phyloP scores from a whole-genome alignment of 2,113 vertebrate species.

The Pholis gunnellus region DNA sequence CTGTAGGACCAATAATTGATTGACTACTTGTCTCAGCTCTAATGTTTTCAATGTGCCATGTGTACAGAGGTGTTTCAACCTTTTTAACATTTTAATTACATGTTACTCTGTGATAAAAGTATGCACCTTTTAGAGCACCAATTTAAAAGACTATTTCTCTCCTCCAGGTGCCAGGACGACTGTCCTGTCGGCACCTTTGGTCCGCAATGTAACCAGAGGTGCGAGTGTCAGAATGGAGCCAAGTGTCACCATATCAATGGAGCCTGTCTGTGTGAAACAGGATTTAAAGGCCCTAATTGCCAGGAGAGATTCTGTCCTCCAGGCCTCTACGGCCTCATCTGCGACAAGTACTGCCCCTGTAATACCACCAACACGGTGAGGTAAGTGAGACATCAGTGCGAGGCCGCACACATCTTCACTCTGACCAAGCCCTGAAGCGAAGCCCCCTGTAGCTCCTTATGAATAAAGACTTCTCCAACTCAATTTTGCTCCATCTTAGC shows the following conservation, averaged over 20 bases:
- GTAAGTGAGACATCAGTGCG: conserved; percentile 79
- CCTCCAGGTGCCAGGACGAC: conserved; percentile 94
- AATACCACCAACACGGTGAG: conserved; percentile 91
- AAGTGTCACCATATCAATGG: conserved; percentile 95
- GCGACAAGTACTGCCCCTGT: conserved; percentile 94
- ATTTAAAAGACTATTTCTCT: conserved; percentile 23
- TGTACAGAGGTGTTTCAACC: neutral
- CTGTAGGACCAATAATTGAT: neutral
- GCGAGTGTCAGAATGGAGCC: conserved; percentile 94
- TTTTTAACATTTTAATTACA: conserved; percentile 5
- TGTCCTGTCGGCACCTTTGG: conserved; percentile 94
- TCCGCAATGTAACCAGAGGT: conserved; percentile 90
- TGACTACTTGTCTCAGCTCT: neutral
- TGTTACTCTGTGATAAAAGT: neutral
- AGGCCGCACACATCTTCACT: conserved; percentile 40
- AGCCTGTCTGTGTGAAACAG: conserved; percentile 92
- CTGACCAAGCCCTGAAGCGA: conserved; percentile 22
- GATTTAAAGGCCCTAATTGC: conserved; percentile 94
- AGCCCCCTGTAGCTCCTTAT: conserved; percentile 26
- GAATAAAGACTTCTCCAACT: conserved; percentile 52
- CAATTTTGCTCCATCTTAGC: conserved; percentile 54
- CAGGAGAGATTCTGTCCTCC: conserved; percentile 95
- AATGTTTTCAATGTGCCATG: neutral
- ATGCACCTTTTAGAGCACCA: conserved; percentile 4
- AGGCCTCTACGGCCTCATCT: conserved; percentile 93